These are phyloP conservation scores for Pecten maximus DNA, from an alignment of 2,888 invertebrate genomes.

Conservation along the genomic window DNA sequence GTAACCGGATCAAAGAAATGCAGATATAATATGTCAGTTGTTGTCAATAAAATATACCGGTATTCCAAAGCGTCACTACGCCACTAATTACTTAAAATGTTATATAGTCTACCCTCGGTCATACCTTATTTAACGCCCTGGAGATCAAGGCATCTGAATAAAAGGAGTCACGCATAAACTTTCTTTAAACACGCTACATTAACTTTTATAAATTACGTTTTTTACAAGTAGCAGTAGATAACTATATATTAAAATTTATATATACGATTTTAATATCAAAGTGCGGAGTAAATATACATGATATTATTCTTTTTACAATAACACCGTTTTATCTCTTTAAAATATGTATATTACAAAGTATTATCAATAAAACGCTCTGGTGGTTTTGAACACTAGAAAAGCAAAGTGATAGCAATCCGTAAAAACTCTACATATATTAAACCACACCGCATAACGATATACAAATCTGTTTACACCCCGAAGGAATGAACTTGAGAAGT, in stretches of 20 bases:
- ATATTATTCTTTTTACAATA: neutral
- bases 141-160: neutral
- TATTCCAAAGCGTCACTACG: neutral
- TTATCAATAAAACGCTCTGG: constrained; percentile 3
- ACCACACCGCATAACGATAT: neutral
- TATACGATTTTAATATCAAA: constrained; percentile 33
- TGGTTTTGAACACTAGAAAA: neutral
- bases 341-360: constrained; percentile 33
- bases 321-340: constrained; percentile 35
- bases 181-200: constrained; percentile 32
- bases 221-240: neutral
- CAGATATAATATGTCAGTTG: neutral
- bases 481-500: constrained; percentile 15
- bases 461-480: neutral
- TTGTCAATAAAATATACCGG: neutral
- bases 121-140: constrained; percentile 8
- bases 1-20: neutral
- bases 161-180: neutral
- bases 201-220: neutral
- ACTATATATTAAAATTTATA: constrained; percentile 11
- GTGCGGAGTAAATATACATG: neutral
- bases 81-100: neutral
- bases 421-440: neutral
- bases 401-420: neutral
- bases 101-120: neutral